Evolutionary conservation across 2,113 vertebrate genomes (phyloP), one percentile per base, ranked within the genome.

Genomic region (Oreocharis arfaki): DNA sequence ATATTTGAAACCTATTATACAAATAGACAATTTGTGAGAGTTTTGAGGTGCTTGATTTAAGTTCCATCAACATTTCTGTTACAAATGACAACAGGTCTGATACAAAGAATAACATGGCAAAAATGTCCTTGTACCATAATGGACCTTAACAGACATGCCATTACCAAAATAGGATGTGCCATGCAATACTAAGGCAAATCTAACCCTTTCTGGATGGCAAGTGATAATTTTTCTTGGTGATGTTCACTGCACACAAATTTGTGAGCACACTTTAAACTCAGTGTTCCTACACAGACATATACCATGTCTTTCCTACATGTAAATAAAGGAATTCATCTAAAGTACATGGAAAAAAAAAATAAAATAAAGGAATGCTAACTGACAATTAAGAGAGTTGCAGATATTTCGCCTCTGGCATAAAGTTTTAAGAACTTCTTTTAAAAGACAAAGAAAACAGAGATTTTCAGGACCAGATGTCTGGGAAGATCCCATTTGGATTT

Each of bases 401-500:
- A 79, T 95, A 97, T 93, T 97, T 96, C 97, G 93, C 85, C 73
- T 96, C 78, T 26, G 81, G 76, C 85, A 52, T 53, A 97, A 98
- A 98, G 94, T 98, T 98, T 96, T 82, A 96, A 96, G 86, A 98
- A 98, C 96, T 98, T 98, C 76, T 97, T 97, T 96, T 96, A 96
- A 97, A 96, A 98, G 81, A 98, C 95, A 98, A 98, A 98, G 95
- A 97, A 97, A 98, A 97, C 56, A 94, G 93, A 98, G 96, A 97
- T 97, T 98, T 98, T 97, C 94, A 96, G 97, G 97, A 98, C 98
- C 98, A 98, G 98, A 98, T 98, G 98, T 98, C 97, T 97, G 84
- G 79, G 89, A 98, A 98, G 97, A 98, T 98, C 98, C 98, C 97
- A 98, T 98, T 98, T 98, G 98, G 98, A 98, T 98, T 97, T 98